These are phyloP conservation scores for Rhingia rostrata DNA, from an alignment of 2,888 invertebrate genomes.

Conservation along the genomic window DNA sequence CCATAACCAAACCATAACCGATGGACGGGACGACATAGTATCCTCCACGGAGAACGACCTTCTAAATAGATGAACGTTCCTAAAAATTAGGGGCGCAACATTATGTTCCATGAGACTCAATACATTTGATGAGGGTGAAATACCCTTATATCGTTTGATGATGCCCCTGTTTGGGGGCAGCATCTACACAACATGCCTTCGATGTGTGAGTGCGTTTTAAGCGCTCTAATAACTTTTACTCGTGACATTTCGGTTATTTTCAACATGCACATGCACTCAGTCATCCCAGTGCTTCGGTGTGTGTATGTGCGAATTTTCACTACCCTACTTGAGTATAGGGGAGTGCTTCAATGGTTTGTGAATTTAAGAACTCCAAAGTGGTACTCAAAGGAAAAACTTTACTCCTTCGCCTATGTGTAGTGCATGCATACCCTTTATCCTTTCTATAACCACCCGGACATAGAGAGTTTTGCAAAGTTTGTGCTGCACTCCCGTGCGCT, in stretches of 20 bases:
- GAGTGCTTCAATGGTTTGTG: constrained; percentile 45
- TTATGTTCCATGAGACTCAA: constrained; percentile 53
- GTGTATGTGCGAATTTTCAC: background rate
- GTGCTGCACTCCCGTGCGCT: constrained; percentile 3
- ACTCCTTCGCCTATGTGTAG: constrained; percentile 42
- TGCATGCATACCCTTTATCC: constrained; percentile 21
- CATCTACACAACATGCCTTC: background rate
- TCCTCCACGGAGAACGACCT: constrained; percentile 17
- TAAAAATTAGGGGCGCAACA: constrained; percentile 39
- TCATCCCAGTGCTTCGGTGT: constrained; percentile 3
- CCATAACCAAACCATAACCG: constrained; percentile 55
- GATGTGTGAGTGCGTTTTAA: constrained; percentile 59
- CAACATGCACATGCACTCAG: constrained; percentile 68
- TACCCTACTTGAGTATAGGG: constrained; percentile 14
- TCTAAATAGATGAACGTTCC: constrained; percentile 6
- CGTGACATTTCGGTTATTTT: constrained; percentile 69
- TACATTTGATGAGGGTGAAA: constrained; percentile 63
- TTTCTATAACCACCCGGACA: background rate
- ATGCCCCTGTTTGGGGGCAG: constrained; percentile 32
- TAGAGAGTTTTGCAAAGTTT: constrained; percentile 43
- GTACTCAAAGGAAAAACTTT: constrained; percentile 67
- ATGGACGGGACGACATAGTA: constrained; percentile 39
- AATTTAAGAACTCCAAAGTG: constrained; percentile 70
- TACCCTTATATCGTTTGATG: constrained; percentile 52
- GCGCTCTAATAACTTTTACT: constrained; percentile 69